These are phyloP conservation scores for Anorthoa munda DNA, from an alignment of 2,888 invertebrate species.

Conservation along the genomic window DNA sequence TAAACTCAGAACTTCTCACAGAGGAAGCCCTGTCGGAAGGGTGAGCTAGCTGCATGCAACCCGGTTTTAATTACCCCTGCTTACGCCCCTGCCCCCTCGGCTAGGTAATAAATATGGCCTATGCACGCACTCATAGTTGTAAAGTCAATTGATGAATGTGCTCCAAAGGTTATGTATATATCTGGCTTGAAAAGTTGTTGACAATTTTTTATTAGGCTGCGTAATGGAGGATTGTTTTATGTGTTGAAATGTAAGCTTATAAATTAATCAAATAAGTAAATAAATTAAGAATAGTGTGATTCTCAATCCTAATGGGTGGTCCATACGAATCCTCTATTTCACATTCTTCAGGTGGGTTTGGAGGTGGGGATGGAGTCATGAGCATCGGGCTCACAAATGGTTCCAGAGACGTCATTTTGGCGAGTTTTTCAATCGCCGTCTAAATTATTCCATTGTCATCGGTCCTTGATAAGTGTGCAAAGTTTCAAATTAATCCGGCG, in stretches of 20 bases:
- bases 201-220: constrained; percentile 40
- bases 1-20: constrained; percentile 69
- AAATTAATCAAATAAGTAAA: not conserved
- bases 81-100: constrained; percentile 66
- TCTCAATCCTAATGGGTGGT: too few relatives aligned
- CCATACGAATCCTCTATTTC: too few relatives aligned
- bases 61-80: constrained; percentile 79
- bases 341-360: too few relatives aligned
- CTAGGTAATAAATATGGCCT: constrained; percentile 79
- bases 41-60: constrained; percentile 71
- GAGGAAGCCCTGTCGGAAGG: constrained; percentile 76
- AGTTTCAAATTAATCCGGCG: too few relatives aligned
- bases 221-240: constrained; percentile 18
- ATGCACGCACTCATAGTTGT: constrained; percentile 78
- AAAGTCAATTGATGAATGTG: constrained; percentile 70
- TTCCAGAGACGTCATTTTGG: too few relatives aligned
- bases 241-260: not conserved
- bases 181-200: constrained; percentile 51
- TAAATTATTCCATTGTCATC: too few relatives aligned
- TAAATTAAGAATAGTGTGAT: too few relatives aligned
- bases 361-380: too few relatives aligned
- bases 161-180: constrained; percentile 54
- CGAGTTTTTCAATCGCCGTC: too few relatives aligned
- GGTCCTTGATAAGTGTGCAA: too few relatives aligned
- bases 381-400: too few relatives aligned